Conservation (phyloP, 2,113 vertebrate genomes). For the Phasianus colchicus region DNA sequence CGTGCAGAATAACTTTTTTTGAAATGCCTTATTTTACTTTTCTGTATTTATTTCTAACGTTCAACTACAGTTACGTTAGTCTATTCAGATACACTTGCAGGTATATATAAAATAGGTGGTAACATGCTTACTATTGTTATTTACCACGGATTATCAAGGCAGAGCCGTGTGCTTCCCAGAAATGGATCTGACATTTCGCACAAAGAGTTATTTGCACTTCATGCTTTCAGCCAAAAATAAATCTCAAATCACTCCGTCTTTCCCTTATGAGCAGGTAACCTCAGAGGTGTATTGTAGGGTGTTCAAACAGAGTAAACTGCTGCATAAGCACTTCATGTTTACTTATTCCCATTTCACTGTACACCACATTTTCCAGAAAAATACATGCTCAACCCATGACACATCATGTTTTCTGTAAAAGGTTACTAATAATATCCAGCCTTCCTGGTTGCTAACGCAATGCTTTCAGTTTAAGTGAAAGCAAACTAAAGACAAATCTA, state of each 20-base stretch:
- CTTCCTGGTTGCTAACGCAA: not conserved
- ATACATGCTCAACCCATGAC: constrained; percentile 18
- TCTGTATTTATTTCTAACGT: not conserved
- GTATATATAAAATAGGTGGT: not conserved
- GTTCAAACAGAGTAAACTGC: constrained; percentile 31
- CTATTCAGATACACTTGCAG: not conserved
- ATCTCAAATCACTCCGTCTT: not conserved
- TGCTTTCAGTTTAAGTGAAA: constrained; percentile 45
- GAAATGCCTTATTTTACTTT: not conserved
- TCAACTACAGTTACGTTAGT: not conserved
- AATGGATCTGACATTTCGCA: constrained; percentile 47
- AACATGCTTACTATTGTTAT: constrained; percentile 21
- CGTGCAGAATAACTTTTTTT: not conserved
- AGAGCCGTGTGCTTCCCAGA: constrained; percentile 17
- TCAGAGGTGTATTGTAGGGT: constrained; percentile 18
- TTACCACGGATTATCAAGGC: constrained; percentile 42
- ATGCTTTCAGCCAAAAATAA: constrained; percentile 61
- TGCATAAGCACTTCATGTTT: constrained; percentile 46
- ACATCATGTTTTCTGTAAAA: constrained; percentile 34
- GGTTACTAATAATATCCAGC: constrained; percentile 54
- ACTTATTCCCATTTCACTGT: constrained; percentile 29
- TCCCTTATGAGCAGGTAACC: constrained; percentile 47
- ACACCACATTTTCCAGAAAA: constrained; percentile 42
- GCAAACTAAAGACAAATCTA: constrained; percentile 17
- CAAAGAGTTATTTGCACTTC: constrained; percentile 18